Base-by-base conservation (phyloP, 2,888 invertebrate genomes). In the Rotaria socialis region DNA sequence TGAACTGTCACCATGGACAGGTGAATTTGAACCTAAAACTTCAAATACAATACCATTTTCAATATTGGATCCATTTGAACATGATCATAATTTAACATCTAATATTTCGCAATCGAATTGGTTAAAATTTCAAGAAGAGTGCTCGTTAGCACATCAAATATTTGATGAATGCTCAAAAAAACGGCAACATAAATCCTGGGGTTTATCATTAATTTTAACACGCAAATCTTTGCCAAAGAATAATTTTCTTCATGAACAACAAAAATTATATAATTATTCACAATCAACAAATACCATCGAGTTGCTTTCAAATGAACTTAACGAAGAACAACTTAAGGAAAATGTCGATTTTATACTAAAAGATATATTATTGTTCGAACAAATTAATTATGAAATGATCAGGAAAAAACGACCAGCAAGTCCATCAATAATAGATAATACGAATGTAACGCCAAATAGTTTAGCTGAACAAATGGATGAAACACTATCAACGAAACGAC, bases 41-140 rank as follows among this genome's bases (percentile, higher is more conserved):
- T 47, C 80, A 47, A n/a, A 3, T 8, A n/a, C 11, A 24, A 47
- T n/a, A 24, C 3, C 11, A 2, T 47, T 80, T n/a, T 43, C 47
- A 80, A 47, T 80, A 11, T 47, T 11, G 24, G 80, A 80, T 47
- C 80, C 80, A 47, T 80, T 80, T n/a, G 80, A 80, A 80, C 80
- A 80, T 80, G 8, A 43, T 43, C 80, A 80, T 80, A 80, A 80
- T 80, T n/a, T 80, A 47, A n/a, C 80, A n/a, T 80, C 47, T 4
- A 22, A 80, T 80, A n/a, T 80, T 11, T 80, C 80, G 4, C 47
- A 22, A 47, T 24, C 80, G 35, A 80, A 80, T 80, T 80, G 80
- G 80, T 24, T 47, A 7, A 80, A 80, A 47, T 80, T 80, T 80
- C 80, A 80, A 80, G 47, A 47, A 80, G 80, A 80, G 47, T 80